These are phyloP conservation scores for Meandrina meandrites DNA, from an alignment of 92 coral and sea anemone species.

Conservation along the genomic window DNA sequence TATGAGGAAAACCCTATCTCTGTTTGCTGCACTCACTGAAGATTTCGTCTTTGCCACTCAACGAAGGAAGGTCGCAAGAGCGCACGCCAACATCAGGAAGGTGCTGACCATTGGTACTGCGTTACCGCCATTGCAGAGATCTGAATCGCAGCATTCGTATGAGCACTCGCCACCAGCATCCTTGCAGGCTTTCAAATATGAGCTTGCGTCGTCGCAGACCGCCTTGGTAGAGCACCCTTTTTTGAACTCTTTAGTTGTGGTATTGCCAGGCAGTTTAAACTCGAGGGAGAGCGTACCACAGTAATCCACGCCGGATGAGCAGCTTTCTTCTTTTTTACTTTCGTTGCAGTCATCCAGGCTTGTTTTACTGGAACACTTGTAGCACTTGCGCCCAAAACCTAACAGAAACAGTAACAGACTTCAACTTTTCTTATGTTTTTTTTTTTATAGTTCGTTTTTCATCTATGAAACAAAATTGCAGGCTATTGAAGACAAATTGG, in stretches of 20 bases:
- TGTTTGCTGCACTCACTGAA: background rate
- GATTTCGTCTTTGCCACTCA: background rate
- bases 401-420: background rate
- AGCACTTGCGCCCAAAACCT: slow-evolving; percentile 47
- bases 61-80: background rate
- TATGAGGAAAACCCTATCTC: too few species aligned
- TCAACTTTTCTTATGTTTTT: background rate
- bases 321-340: background rate
- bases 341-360: slow-evolving; percentile 28
- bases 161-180: background rate
- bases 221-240: background rate
- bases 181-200: background rate
- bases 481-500: too few species aligned
- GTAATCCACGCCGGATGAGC: background rate
- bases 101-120: background rate
- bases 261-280: background rate
- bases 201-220: background rate
- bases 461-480: too few species aligned
- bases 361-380: background rate
- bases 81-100: slow-evolving; percentile 22
- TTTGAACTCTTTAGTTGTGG: background rate
- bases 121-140: slow-evolving; percentile 16
- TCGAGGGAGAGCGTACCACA: background rate
- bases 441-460: too few species aligned
- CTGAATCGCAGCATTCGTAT: background rate